These are phyloP conservation scores for Acridotheres tristis DNA, from an alignment of 2,797 vertebrate genomes.

Conservation along the genomic window DNA sequence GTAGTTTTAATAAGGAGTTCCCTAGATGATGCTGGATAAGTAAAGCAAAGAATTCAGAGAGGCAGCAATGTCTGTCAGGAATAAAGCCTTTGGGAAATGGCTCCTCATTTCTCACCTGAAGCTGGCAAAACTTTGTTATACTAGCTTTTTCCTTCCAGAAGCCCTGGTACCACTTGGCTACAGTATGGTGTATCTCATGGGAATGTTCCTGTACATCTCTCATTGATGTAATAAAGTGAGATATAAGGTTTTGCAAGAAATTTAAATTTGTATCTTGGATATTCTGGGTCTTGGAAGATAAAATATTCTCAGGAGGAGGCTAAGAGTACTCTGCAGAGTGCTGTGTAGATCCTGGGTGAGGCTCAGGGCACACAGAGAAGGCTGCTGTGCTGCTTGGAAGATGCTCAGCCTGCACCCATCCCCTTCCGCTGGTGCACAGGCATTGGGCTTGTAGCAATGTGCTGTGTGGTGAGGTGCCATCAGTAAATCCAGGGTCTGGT, in stretches of 20 bases:
- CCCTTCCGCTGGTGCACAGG: fast-evolving
- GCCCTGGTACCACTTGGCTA: neutral
- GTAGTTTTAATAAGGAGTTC: constrained; percentile 1
- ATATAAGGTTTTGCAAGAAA: neutral
- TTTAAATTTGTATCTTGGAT: neutral
- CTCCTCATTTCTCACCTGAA: neutral
- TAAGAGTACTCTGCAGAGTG: neutral
- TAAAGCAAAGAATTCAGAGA: neutral
- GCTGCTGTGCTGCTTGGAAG: neutral
- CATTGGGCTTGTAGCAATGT: neutral
- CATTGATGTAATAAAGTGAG: neutral
- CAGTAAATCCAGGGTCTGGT: neutral
- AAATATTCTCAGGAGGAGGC: neutral
- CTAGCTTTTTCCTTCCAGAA: neutral
- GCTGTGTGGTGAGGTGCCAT: neutral
- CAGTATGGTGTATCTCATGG: neutral
- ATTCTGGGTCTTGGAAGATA: neutral
- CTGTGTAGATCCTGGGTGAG: neutral
- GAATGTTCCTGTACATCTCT: neutral
- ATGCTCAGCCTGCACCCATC: neutral
- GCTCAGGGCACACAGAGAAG: fast-evolving
- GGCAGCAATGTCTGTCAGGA: neutral
- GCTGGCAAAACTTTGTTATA: neutral
- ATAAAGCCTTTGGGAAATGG: neutral
- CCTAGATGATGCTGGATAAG: neutral